Evolutionary conservation across 2,888 invertebrate species (phyloP).

Genomic region (Aspidapion aeneum): DNA sequence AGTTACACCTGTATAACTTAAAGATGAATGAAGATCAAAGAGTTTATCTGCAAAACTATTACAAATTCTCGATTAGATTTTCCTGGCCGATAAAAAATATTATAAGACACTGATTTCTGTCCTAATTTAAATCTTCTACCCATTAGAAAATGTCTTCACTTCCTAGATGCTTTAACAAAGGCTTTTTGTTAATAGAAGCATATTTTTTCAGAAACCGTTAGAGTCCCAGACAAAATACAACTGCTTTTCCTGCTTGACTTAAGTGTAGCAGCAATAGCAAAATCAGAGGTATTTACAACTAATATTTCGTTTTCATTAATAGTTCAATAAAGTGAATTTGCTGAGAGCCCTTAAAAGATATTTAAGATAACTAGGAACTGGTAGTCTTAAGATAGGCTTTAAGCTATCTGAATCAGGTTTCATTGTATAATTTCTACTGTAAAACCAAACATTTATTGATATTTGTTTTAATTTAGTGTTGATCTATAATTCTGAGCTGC

Average conservation of each 20-base stretch:
- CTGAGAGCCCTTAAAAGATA: neutral
- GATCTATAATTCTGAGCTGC: neutral
- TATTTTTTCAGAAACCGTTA: neutral
- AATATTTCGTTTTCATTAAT: neutral
- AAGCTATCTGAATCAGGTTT: neutral
- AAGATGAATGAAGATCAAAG: too few species aligned
- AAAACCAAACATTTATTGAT: too few species aligned
- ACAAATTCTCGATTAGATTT: too few species aligned
- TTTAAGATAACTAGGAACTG: too few species aligned
- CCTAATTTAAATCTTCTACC: conserved; percentile 18
- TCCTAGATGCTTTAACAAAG: neutral
- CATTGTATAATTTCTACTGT: too few species aligned
- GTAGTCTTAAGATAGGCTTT: too few species aligned
- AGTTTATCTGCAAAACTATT: too few species aligned
- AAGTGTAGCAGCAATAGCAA: neutral
- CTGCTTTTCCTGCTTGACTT: neutral
- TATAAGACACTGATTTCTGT: neutral
- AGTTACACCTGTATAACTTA: too few species aligned
- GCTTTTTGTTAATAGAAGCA: neutral
- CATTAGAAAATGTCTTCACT: neutral
- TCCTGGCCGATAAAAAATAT: conserved; percentile 1
- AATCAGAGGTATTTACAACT: neutral
- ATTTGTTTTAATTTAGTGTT: neutral
- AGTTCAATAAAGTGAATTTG: neutral
- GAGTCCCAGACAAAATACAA: neutral